Conservation (phyloP, 2,797 vertebrate genomes). For the Microctenopoma steveboyesi region DNA sequence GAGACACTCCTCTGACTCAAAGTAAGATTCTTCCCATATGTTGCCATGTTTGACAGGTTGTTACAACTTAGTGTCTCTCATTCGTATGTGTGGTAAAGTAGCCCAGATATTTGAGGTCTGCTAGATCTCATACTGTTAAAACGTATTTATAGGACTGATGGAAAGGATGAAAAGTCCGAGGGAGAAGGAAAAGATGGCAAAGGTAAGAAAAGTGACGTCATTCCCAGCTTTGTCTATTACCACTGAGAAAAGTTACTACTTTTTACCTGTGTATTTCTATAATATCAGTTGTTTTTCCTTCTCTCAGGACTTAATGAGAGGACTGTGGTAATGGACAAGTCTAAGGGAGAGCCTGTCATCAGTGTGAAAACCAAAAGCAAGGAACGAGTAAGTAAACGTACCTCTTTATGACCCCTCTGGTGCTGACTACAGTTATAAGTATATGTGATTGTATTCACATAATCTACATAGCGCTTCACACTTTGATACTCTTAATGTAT, state of each 20-base stretch:
- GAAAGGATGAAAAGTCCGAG: constrained; percentile 86
- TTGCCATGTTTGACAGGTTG: neutral
- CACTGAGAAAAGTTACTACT: neutral
- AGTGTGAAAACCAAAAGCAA: constrained; percentile 96
- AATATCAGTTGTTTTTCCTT: neutral
- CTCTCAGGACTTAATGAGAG: constrained; percentile 86
- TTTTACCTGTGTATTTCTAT: neutral
- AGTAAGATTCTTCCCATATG: constrained; percentile 81
- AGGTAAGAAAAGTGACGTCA: constrained; percentile 56
- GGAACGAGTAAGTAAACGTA: constrained; percentile 86
- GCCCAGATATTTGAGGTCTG: neutral
- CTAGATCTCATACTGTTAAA: neutral
- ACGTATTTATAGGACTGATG: constrained; percentile 80
- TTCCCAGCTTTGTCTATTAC: neutral
- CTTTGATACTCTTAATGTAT: neutral
- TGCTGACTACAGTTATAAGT: neutral
- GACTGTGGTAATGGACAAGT: constrained; percentile 97
- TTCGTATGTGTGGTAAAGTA: neutral
- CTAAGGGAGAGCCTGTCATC: constrained; percentile 96
- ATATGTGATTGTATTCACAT: too few relatives aligned
- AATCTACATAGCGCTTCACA: too few relatives aligned
- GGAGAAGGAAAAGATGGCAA: constrained; percentile 89
- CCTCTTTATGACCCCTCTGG: too few relatives aligned
- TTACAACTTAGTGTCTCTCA: neutral
- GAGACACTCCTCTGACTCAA: constrained; percentile 89